phyloP scores from a whole-genome alignment of 2,888 invertebrate genomes.

The Hypena proboscidalis region DNA sequence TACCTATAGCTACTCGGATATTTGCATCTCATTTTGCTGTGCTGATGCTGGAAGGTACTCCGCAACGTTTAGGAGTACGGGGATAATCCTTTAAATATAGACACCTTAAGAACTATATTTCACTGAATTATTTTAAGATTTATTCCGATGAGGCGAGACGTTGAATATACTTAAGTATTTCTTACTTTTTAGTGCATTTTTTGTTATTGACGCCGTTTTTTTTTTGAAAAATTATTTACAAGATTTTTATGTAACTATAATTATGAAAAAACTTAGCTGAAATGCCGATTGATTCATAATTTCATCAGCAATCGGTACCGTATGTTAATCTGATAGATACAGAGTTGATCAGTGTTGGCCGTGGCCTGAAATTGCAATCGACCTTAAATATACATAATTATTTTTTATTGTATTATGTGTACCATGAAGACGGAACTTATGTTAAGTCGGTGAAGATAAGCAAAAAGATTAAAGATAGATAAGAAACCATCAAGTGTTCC shows the following conservation, averaged over 20 bases:
- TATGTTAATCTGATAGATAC: conserved; percentile 53
- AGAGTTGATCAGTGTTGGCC: conserved; percentile 50
- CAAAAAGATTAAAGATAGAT: neutral
- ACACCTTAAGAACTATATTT: too few relatives aligned
- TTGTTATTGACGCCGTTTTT: too few relatives aligned
- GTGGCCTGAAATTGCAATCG: conserved; percentile 53
- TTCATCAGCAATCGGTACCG: conserved; percentile 32
- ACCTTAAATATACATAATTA: conserved; percentile 42
- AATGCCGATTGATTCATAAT: conserved; percentile 17
- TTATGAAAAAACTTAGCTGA: neutral
- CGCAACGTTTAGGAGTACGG: too few relatives aligned
- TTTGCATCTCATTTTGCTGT: too few relatives aligned
- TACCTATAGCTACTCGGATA: too few relatives aligned
- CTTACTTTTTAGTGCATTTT: too few relatives aligned
- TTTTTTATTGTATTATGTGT: conserved; percentile 15
- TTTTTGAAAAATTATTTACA: too few relatives aligned
- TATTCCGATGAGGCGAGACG: too few relatives aligned
- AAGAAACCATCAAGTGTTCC: neutral
- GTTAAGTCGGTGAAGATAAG: neutral
- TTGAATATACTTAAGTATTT: too few relatives aligned
- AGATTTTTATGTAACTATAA: neutral
- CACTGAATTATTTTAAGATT: too few relatives aligned
- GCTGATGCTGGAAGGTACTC: too few relatives aligned
- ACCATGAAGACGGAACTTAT: conserved; percentile 10
- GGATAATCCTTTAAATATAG: too few relatives aligned